Conservation (phyloP, 2,113 vertebrate genomes). For the Dicrurus megarhynchus region DNA sequence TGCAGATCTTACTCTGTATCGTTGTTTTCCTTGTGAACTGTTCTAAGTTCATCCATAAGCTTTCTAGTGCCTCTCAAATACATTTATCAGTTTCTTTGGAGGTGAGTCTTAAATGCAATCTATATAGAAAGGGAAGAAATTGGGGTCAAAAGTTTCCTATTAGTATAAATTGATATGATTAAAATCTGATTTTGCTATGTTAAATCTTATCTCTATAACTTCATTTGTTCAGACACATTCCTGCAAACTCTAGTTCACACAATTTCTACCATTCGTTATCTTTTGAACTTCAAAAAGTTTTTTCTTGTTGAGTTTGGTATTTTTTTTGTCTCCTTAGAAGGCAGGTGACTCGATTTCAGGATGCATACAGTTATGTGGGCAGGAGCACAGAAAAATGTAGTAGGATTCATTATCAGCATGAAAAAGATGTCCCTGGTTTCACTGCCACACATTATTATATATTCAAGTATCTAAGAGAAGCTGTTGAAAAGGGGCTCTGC, state of each 20-base stretch:
- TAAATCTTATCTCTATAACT: not conserved
- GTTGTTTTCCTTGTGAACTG: not conserved
- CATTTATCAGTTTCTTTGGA: not conserved
- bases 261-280: not conserved
- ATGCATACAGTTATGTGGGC: not conserved
- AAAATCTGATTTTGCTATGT: not conserved
- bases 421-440: not conserved
- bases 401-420: not conserved
- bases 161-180: not conserved
- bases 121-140: not conserved
- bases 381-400: not conserved
- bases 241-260: not conserved
- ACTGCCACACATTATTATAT: not conserved
- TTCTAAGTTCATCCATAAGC: not conserved
- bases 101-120: not conserved
- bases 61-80: not conserved
- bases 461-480: not conserved
- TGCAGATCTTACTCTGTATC: not conserved
- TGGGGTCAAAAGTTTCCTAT: not conserved
- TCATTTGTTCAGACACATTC: not conserved
- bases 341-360: not conserved
- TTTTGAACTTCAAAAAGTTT: not conserved
- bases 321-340: not conserved
- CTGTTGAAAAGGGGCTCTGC: not conserved
- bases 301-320: not conserved